Conservation (phyloP, 2,113 vertebrate species). For the Bufo gargarizans region DNA sequence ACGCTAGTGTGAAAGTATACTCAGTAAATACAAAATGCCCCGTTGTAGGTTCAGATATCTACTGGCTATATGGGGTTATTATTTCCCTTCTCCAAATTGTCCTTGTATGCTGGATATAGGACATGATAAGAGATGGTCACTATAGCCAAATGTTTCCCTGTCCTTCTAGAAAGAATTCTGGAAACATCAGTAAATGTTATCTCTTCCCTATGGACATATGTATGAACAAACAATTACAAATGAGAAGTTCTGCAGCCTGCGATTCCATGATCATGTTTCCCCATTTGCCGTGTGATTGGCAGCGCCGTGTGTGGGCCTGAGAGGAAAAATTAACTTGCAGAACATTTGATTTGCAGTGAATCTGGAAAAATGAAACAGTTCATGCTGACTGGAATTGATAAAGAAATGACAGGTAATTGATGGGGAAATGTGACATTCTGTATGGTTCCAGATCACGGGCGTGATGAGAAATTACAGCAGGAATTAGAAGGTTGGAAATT, state of each 20-base stretch:
- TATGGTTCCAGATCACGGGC: neutral
- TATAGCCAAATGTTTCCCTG: neutral
- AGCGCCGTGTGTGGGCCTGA: constrained; percentile 18
- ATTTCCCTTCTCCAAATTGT: too few relatives aligned
- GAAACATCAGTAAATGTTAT: neutral
- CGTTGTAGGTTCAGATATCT: too few relatives aligned
- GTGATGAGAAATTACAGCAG: constrained; percentile 19
- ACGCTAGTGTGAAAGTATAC: too few relatives aligned
- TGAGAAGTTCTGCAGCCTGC: neutral
- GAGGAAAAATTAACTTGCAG: constrained; percentile 16
- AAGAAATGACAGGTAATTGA: constrained; percentile 27
- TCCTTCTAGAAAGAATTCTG: neutral
- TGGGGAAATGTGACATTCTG: neutral
- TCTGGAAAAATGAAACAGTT: constrained; percentile 23
- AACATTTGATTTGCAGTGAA: constrained; percentile 37
- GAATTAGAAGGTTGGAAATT: neutral
- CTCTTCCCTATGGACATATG: neutral
- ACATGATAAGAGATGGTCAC: neutral
- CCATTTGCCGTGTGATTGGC: neutral
- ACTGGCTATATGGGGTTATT: too few relatives aligned
- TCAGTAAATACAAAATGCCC: too few relatives aligned
- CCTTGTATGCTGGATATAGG: neutral
- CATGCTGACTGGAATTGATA: constrained; percentile 16
- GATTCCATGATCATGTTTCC: neutral
- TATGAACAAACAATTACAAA: neutral